Evolutionary conservation across 2,797 vertebrate species (phyloP), one percentile per base, ranked within the genome.

Genomic region (Aeoliscus strigatus): DNA sequence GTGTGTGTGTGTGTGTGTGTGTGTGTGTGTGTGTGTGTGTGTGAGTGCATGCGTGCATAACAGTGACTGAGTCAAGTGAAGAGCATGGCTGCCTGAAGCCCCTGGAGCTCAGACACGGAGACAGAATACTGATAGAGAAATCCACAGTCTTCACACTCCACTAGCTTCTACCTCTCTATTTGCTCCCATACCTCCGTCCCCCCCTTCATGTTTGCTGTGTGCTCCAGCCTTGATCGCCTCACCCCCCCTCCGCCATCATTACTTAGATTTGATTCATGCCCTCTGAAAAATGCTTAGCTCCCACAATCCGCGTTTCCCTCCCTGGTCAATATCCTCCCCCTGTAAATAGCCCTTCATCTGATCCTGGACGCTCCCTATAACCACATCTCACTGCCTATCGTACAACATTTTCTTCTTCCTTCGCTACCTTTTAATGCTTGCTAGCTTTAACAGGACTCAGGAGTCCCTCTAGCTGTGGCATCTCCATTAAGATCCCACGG

Each of bases 51-150:
- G n/a, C n/a, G n/a, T 62, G 40, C 26, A 49, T 53, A 36, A 45
- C 51, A 50, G 39, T 47, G 23, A 57, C 15, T 0, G 14, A 49
- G 45, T 12, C 51, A 46, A 56, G 51, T 2, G 4, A 16, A 54
- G 39, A 68, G 69, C 63, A 65, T 47, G 46, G 40, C 47, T 58
- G 54, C 55, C 49, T 36, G 26, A 51, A 51, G 51, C 40, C 57
- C 62, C 54, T 14, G 26, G 48, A 65, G 60, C 61, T 68, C 66
- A 66, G 63, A 44, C 56, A 62, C 54, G 43, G 55, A 66, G 60
- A 62, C 52, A 57, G 67, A 75, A 67, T 78, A 67, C 73, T 76
- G 73, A 84, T 83, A 70, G 69, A 81, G 59, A 77, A 83, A 79
- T 79, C 69, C 69, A 67, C 50, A 52, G 44, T 25, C 17, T 58